Conservation (phyloP, 1,140 invertebrate species). For the Pristionchus pacificus region DNA sequence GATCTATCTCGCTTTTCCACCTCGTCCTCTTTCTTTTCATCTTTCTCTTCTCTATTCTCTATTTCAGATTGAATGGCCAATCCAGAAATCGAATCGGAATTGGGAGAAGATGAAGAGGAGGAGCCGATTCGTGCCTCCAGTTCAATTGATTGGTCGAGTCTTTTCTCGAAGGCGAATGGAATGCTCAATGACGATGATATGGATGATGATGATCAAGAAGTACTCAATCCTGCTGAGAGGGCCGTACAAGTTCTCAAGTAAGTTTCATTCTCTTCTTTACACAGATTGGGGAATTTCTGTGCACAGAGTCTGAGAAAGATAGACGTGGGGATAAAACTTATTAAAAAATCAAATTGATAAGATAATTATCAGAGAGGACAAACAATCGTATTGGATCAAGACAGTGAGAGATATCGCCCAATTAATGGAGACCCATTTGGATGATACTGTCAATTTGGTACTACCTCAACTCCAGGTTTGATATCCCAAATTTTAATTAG, state of each 20-base stretch:
- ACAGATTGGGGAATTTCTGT: too few species aligned
- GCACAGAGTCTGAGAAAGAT: too few species aligned
- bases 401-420: background rate
- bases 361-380: background rate
- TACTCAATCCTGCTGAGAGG: background rate
- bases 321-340: too few species aligned
- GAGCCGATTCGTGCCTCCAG: background rate
- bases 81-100: background rate
- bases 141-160: constrained; percentile 11
- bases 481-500: too few species aligned
- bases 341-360: background rate
- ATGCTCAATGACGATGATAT: too few species aligned
- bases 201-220: background rate
- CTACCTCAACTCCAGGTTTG: background rate
- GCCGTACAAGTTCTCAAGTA: background rate
- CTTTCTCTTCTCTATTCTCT: background rate
- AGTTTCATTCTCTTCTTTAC: too few species aligned
- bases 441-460: background rate
- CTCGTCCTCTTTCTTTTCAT: too few species aligned
- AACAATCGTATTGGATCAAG: background rate
- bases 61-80: background rate
- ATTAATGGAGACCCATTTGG: background rate
- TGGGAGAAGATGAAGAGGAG: constrained; percentile 11
- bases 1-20: too few species aligned
- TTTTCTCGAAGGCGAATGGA: constrained; percentile 5